Percentiles rank a stretch among this genome's conserved stretches.
These are phyloP conservation scores for Sinocyclocheilus anshuiensis DNA, from an alignment of 2,113 vertebrate species.

Conservation along the genomic window DNA sequence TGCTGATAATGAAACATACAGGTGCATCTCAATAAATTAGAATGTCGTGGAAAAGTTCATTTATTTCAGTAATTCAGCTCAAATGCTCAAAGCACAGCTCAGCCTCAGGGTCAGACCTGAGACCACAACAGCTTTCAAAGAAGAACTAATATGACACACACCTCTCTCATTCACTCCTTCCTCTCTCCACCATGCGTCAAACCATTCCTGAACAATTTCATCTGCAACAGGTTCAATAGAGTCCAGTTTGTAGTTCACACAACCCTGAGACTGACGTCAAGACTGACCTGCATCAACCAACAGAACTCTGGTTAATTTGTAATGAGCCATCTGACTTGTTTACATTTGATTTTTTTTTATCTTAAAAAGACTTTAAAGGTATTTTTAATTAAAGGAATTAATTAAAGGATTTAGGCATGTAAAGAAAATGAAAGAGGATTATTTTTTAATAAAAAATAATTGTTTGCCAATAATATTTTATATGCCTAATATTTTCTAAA, in stretches of 20 bases:
- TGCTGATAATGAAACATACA: constrained; percentile 47
- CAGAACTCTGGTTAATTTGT: not conserved
- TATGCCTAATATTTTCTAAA: not conserved
- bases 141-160: constrained; percentile 1
- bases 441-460: not conserved
- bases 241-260: constrained; percentile 8
- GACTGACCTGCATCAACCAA: not conserved
- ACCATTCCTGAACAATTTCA: constrained; percentile 5
- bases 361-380: not conserved
- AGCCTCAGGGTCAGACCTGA: constrained; percentile 28
- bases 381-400: not conserved
- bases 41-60: too few relatives aligned
- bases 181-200: not conserved
- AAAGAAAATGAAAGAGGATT: not conserved
- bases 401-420: not conserved
- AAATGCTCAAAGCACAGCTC: constrained; percentile 36
- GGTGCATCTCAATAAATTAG: too few relatives aligned
- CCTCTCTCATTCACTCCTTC: constrained; percentile 28
- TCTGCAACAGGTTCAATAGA: constrained; percentile 22
- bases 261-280: constrained; percentile 14
- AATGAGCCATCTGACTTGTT: not conserved
- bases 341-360: not conserved
- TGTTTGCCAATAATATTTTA: not conserved
- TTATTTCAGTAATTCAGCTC: too few relatives aligned
- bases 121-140: constrained; percentile 41